Evolutionary conservation across 2,888 invertebrate genomes (phyloP).

Genomic region (Caenorhabditis becei): DNA sequence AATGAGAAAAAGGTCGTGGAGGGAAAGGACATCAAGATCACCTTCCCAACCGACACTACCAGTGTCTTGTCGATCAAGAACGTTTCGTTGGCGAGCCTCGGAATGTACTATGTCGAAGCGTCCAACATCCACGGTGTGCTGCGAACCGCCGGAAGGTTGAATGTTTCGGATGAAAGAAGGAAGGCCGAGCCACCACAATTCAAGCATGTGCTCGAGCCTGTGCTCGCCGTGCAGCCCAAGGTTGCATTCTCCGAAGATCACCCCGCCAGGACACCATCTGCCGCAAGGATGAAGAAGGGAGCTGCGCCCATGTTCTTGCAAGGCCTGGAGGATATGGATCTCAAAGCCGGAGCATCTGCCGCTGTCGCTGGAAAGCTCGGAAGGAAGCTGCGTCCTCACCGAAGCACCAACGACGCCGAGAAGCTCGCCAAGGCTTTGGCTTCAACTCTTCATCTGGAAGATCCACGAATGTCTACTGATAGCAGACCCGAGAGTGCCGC

Average conservation of each 20-base stretch:
- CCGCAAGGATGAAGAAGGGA: conserved; percentile 69
- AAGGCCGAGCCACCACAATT: conserved; percentile 73
- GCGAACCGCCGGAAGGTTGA: conserved; percentile 73
- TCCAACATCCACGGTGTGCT: conserved; percentile 79
- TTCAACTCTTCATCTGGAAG: conserved; percentile 51
- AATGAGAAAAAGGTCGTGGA: conserved; percentile 74
- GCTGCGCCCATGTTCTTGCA: conserved; percentile 78
- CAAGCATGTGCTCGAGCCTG: conserved; percentile 63
- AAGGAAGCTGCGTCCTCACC: conserved; percentile 67
- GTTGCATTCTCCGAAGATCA: conserved; percentile 70
- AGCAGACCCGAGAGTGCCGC: conserved; percentile 57
- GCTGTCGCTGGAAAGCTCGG: conserved; percentile 79
- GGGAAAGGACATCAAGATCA: conserved; percentile 69
- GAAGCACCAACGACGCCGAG: conserved; percentile 60
- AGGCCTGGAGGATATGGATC: conserved; percentile 80
- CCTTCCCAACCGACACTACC: conserved; percentile 66
- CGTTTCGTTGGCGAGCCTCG: conserved; percentile 71
- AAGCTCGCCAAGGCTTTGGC: conserved; percentile 54
- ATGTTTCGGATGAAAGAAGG: conserved; percentile 68
- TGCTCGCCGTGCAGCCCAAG: conserved; percentile 66
- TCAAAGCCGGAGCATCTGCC: conserved; percentile 79
- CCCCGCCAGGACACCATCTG: conserved; percentile 57
- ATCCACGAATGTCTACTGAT: conserved; percentile 40
- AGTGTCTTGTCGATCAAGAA: conserved; percentile 71
- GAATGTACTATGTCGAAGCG: conserved; percentile 77